Percentiles rank a stretch among this genome's conserved stretches.
Evolutionary conservation across 1,140 invertebrate genomes (phyloP).

Genomic region (Drosophila hydei): DNA sequence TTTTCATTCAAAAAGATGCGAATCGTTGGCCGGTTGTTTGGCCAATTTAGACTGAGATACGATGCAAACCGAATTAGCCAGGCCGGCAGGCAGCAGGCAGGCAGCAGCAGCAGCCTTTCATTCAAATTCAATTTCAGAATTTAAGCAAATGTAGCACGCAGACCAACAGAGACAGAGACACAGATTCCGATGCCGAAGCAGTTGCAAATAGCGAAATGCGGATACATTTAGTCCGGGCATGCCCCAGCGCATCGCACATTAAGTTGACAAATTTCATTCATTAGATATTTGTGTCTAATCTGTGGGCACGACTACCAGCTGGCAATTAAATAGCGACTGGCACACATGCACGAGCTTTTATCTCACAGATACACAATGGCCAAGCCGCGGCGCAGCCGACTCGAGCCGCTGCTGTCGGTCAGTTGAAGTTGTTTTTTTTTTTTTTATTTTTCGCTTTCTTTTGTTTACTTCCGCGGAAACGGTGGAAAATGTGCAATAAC

Average conservation of each 20-base stretch:
- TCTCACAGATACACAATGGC: constrained; percentile 49
- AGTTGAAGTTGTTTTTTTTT: constrained; percentile 18
- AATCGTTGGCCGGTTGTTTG: constrained; percentile 42
- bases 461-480: constrained; percentile 56
- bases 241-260: constrained; percentile 54
- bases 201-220: constrained; percentile 6
- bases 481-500: constrained; percentile 54
- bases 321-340: constrained; percentile 65
- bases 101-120: background rate
- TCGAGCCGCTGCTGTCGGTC: background rate
- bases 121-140: constrained; percentile 4
- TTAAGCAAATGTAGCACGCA: constrained; percentile 51
- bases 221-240: constrained; percentile 13
- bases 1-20: constrained; percentile 43
- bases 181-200: constrained; percentile 21
- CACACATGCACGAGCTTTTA: constrained; percentile 37
- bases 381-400: background rate
- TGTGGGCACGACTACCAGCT: constrained; percentile 38
- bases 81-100: too few species aligned
- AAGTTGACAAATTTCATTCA: constrained; percentile 81
- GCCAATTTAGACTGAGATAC: constrained; percentile 41
- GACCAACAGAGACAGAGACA: constrained; percentile 5
- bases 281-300: constrained; percentile 61
- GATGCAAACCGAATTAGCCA: background rate
- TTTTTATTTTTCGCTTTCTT: background rate